These are phyloP conservation scores for Aphelenchoides avenae DNA, from an alignment of 1,140 invertebrate species.

Conservation along the genomic window DNA sequence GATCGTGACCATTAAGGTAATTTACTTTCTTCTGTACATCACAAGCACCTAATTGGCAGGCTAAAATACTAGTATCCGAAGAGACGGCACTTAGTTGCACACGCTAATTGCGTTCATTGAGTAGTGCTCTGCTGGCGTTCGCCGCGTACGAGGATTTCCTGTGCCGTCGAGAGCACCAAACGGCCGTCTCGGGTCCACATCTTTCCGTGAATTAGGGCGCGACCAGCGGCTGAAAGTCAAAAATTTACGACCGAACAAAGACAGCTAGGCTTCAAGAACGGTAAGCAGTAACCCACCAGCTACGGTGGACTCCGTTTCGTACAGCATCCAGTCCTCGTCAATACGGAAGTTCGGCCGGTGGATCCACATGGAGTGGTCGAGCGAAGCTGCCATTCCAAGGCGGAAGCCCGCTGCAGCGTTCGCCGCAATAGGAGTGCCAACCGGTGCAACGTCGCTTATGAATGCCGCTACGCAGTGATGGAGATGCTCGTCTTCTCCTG, in stretches of 20 bases:
- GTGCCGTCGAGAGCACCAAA: conserved; percentile 41
- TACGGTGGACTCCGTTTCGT: conserved; percentile 39
- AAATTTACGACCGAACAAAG: too few relatives aligned
- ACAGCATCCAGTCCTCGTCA: conserved; percentile 48
- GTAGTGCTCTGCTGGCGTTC: not conserved
- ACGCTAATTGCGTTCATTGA: not conserved
- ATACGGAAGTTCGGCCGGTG: conserved; percentile 39
- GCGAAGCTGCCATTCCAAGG: conserved; percentile 41
- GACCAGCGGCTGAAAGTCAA: conserved; percentile 26
- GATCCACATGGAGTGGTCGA: conserved; percentile 49
- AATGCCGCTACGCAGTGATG: conserved; percentile 34
- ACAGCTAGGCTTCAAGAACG: too few relatives aligned
- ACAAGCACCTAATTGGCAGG: not conserved
- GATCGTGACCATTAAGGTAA: not conserved
- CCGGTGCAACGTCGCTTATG: conserved; percentile 5
- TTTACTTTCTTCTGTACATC: not conserved
- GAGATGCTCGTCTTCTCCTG: conserved; percentile 25
- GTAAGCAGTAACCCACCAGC: too few relatives aligned
- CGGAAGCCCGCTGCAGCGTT: conserved; percentile 26
- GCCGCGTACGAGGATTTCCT: conserved; percentile 39
- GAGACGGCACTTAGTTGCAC: not conserved
- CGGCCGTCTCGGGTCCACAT: conserved; percentile 41
- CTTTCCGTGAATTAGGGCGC: conserved; percentile 41
- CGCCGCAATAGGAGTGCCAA: conserved; percentile 8
- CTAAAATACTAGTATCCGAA: not conserved